Evolutionary conservation across 1,140 invertebrate genomes (phyloP).

Genomic region (Lineus longissimus): DNA sequence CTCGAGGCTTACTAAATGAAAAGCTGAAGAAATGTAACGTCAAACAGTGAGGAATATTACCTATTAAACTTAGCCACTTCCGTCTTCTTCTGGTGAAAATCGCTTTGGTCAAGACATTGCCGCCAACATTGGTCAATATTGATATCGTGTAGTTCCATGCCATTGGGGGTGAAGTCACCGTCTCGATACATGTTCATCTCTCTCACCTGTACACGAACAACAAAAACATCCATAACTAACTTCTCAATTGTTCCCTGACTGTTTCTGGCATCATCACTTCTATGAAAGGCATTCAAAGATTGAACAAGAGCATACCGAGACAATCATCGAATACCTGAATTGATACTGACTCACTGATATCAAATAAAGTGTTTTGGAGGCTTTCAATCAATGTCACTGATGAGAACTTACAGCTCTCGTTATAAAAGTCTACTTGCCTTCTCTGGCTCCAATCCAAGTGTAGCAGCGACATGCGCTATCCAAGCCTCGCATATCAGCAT

Average conservation of each 20-base stretch:
- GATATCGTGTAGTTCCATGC: constrained; percentile 70
- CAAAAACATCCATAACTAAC: not conserved
- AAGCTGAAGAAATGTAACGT: not conserved
- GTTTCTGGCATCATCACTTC: not conserved
- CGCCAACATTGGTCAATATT: constrained; percentile 75
- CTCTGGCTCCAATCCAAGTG: too few species aligned
- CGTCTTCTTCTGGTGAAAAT: constrained; percentile 62
- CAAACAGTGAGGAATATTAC: constrained; percentile 49
- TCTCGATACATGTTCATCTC: constrained; percentile 76
- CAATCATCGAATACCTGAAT: too few species aligned
- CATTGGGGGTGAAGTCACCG: constrained; percentile 73
- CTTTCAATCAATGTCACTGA: too few species aligned
- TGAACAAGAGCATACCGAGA: too few species aligned
- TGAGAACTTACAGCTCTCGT: too few species aligned
- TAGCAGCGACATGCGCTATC: constrained; percentile 40
- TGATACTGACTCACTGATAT: too few species aligned
- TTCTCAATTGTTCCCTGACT: not conserved
- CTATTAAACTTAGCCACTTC: constrained; percentile 70
- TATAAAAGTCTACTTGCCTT: too few species aligned
- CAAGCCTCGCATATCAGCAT: constrained; percentile 44
- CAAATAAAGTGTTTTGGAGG: too few species aligned
- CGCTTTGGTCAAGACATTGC: constrained; percentile 67
- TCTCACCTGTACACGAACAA: constrained; percentile 54
- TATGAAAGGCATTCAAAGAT: not conserved
- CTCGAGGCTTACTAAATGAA: not conserved